Conservation (phyloP, 2,113 vertebrate genomes). For the Zosterops pallidus region DNA sequence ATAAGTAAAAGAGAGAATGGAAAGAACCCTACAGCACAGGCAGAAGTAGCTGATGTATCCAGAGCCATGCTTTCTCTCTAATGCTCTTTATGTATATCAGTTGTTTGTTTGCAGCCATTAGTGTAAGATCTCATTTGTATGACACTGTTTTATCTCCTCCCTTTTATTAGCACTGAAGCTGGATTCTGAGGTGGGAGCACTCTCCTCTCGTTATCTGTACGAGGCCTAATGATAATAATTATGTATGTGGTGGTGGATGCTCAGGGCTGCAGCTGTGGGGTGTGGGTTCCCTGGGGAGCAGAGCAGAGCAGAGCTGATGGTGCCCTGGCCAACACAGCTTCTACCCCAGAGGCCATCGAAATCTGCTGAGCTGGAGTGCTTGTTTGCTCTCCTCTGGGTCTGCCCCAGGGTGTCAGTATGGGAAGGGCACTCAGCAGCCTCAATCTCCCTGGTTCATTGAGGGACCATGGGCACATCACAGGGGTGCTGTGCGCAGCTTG, state of each 20-base stretch:
- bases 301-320: background rate
- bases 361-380: background rate
- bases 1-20: background rate
- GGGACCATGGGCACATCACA: rapidly evolving
- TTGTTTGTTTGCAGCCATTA: background rate
- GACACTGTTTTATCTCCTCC: background rate
- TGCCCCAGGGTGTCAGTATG: rapidly evolving
- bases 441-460: rapidly evolving
- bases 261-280: rapidly evolving
- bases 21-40: background rate
- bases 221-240: background rate
- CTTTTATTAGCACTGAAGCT: background rate
- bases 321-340: background rate
- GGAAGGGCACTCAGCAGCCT: background rate
- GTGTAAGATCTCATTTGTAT: background rate
- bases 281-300: rapidly evolving
- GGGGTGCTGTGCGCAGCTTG: rapidly evolving
- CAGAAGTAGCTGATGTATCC: background rate
- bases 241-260: background rate
- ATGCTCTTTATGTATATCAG: background rate
- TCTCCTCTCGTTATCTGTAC: background rate
- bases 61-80: background rate
- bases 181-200: background rate
- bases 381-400: background rate
- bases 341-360: background rate